A percentile compares a stretch with the other conserved stretches of the same genome.
Conservation (phyloP, 2,888 invertebrate species). For the Halocaridina rubra region DNA sequence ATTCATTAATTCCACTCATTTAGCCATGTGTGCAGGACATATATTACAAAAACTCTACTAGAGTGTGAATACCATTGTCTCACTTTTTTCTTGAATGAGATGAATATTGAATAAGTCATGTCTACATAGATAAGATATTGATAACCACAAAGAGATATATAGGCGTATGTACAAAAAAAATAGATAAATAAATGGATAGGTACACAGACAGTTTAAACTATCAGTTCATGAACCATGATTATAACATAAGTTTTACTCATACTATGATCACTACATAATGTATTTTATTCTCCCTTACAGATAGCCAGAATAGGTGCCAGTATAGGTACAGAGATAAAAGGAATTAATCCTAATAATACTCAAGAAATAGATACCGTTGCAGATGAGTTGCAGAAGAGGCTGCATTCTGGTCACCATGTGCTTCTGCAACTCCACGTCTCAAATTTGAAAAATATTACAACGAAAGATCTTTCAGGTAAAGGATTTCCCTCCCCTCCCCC, state of each 20-base stretch:
- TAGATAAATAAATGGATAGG: not conserved
- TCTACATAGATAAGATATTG: not conserved
- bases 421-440: constrained; percentile 41
- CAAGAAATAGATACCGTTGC: not conserved
- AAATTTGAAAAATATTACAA: constrained; percentile 25
- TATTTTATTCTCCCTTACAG: not conserved
- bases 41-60: too few relatives aligned
- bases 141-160: not conserved
- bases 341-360: not conserved
- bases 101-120: too few relatives aligned
- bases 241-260: not conserved
- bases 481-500: too few relatives aligned
- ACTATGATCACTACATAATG: not conserved
- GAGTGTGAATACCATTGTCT: too few relatives aligned
- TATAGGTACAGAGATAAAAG: not conserved
- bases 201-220: not conserved
- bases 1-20: too few relatives aligned
- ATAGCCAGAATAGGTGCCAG: constrained; percentile 6
- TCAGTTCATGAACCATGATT: not conserved
- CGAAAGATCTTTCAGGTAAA: constrained; percentile 16
- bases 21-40: too few relatives aligned
- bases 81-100: too few relatives aligned
- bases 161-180: not conserved
- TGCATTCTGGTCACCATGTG: constrained; percentile 38
- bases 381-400: not conserved